Conservation (phyloP, 1,140 invertebrate genomes). For the Samia ricini region DNA sequence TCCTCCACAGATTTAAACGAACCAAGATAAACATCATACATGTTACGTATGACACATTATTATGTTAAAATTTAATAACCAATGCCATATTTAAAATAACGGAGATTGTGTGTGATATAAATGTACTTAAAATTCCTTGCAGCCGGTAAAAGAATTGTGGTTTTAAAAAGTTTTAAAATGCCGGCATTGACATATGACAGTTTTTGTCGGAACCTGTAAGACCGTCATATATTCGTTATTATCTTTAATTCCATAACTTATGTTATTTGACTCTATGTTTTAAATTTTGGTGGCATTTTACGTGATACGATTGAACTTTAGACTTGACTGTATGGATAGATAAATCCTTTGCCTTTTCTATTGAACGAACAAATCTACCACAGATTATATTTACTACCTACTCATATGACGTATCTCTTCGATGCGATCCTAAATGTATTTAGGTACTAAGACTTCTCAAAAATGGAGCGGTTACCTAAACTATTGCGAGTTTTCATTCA, state of each 20-base stretch:
- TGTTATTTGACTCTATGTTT: no score
- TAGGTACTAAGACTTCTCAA: not conserved
- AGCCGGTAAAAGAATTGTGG: not conserved
- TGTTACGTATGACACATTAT: not conserved
- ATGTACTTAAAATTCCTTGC: not conserved
- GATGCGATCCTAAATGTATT: not conserved
- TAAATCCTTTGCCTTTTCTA: no score
- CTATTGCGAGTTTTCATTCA: conserved; percentile 6
- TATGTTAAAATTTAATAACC: not conserved
- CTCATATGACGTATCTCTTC: not conserved
- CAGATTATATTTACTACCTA: no score
- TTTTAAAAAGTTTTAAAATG: not conserved
- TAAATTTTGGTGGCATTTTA: no score
- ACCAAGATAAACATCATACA: not conserved
- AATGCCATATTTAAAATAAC: not conserved
- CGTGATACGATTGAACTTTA: no score
- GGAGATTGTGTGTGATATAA: not conserved
- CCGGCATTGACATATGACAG: no score
- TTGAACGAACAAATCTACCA: no score
- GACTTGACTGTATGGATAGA: no score
- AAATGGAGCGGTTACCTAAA: conserved; percentile 12
- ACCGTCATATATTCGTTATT: no score
- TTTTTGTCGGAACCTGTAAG: no score
- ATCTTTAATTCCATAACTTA: no score
- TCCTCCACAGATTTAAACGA: not conserved